A percentile compares a stretch with the other conserved stretches of the same genome.
Evolutionary conservation across 2,797 vertebrate species (phyloP).

Genomic region (Pangasius larnaudii): DNA sequence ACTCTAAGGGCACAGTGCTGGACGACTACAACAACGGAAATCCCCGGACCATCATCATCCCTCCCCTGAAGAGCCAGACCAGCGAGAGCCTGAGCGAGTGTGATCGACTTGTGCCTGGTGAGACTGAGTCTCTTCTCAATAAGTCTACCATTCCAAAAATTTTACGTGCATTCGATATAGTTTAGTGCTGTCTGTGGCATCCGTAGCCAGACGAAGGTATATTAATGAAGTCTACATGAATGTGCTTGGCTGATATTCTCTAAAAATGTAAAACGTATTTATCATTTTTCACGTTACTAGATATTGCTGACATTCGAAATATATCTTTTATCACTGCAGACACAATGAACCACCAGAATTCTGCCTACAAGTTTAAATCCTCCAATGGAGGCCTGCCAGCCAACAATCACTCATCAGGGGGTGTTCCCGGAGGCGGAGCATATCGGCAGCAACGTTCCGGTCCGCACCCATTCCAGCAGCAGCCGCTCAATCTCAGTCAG

Average conservation of each 20-base stretch:
- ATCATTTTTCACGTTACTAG: neutral
- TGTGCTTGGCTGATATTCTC: neutral
- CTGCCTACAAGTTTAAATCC: slow-evolving; percentile 92
- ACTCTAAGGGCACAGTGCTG: slow-evolving; percentile 84
- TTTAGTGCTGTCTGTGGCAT: neutral
- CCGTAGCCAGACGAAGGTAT: neutral
- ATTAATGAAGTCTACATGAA: neutral
- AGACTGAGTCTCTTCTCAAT: slow-evolving; percentile 38
- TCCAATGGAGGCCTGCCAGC: slow-evolving; percentile 86
- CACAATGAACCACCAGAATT: slow-evolving; percentile 88
- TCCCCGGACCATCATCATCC: slow-evolving; percentile 95
- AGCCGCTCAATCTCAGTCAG: slow-evolving; percentile 99
- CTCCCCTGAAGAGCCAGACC: slow-evolving; percentile 92
- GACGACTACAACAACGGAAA: slow-evolving; percentile 88
- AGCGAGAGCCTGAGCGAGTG: slow-evolving; percentile 87
- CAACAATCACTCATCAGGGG: slow-evolving; percentile 88
- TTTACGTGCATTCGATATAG: neutral
- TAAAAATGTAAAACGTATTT: neutral
- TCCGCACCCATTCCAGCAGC: slow-evolving; percentile 92
- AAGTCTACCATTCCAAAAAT: neutral
- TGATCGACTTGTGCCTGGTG: slow-evolving; percentile 91
- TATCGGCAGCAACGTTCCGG: slow-evolving; percentile 92
- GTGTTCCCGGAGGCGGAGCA: slow-evolving; percentile 78
- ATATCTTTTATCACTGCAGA: slow-evolving; percentile 69
- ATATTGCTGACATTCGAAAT: neutral